phyloP scores from a whole-genome alignment of 2,797 vertebrate genomes.

The Malurus splendens region DNA sequence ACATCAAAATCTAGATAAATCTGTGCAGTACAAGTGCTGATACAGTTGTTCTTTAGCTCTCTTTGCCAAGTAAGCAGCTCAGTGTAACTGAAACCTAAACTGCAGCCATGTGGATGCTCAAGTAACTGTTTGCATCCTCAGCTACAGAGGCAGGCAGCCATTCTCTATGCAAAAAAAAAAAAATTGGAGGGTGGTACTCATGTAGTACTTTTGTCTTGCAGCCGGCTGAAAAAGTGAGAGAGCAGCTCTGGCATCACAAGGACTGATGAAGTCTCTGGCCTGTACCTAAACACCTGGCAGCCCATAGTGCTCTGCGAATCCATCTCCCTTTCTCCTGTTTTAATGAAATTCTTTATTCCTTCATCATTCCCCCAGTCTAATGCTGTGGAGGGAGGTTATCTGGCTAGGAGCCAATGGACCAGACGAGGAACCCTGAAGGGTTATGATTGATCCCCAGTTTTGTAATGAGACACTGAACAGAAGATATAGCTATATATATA shows the following conservation, averaged over 20 bases:
- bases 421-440: background rate
- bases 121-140: background rate
- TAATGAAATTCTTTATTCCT: background rate
- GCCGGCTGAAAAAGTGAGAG: background rate
- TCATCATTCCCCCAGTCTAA: background rate
- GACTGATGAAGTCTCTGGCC: background rate
- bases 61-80: slow-evolving; percentile 24
- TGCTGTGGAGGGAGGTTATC: background rate
- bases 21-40: background rate
- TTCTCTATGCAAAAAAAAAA: background rate
- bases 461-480: background rate
- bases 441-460: background rate
- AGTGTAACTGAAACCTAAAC: background rate
- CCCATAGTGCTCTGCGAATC: background rate
- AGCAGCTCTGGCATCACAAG: background rate
- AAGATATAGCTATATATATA: background rate
- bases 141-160: background rate
- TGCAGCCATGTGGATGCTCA: background rate
- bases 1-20: background rate
- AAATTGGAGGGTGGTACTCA: background rate
- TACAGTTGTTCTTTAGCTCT: background rate
- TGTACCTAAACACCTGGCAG: background rate
- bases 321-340: background rate
- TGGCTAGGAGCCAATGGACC: background rate
- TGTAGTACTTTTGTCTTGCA: slow-evolving; percentile 1